These are phyloP conservation scores for Lithosia quadra DNA, from an alignment of 2,888 invertebrate genomes.

Conservation along the genomic window DNA sequence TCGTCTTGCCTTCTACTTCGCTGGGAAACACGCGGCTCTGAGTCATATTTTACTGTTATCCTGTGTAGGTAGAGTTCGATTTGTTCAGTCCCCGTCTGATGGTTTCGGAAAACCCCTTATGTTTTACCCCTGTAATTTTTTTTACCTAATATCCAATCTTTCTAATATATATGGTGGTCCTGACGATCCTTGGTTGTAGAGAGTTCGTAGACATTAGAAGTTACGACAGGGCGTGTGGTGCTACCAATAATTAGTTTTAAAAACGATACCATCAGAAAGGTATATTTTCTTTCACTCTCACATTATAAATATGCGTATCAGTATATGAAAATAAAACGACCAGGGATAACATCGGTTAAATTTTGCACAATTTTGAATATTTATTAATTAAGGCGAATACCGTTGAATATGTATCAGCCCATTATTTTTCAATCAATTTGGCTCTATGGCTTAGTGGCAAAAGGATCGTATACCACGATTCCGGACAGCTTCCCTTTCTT, in stretches of 20 bases:
- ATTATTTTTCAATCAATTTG: not conserved
- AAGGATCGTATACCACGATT: not conserved
- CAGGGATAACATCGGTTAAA: slow-evolving; percentile 1
- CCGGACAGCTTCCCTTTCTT: not conserved
- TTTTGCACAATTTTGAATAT: not conserved
- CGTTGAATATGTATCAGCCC: slow-evolving; percentile 19
- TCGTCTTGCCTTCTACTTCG: no score
- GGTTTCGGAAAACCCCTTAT: no score
- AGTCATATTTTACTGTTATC: no score
- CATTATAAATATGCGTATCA: not conserved
- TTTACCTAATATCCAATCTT: no score
- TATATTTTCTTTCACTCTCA: not conserved
- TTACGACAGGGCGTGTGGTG: no score
- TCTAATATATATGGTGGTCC: no score
- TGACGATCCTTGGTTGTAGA: no score
- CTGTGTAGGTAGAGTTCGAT: no score
- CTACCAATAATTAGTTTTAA: not conserved
- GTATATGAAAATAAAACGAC: not conserved
- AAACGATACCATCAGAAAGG: not conserved
- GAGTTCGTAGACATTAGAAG: no score
- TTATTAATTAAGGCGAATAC: not conserved
- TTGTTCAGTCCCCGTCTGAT: no score
- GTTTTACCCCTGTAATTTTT: no score
- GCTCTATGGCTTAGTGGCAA: not conserved
- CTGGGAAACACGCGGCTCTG: no score